Evolutionary conservation across 1,140 invertebrate genomes (phyloP), one percentile per base, ranked within the genome.

Genomic region (Eueides isabella): DNA sequence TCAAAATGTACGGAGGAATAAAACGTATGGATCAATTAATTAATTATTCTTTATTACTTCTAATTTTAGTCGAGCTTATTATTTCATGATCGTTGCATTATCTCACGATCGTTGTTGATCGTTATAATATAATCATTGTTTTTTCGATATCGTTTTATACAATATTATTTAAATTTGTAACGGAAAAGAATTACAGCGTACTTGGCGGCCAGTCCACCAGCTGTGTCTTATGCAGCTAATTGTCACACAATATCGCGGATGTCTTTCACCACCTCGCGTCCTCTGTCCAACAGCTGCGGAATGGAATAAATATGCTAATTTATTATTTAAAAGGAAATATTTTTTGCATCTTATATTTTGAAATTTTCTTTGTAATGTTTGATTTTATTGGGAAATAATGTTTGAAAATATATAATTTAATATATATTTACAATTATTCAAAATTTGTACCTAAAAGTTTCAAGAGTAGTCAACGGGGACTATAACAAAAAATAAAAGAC

Each of bases 171-270:
- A 66, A 23, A 35, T 70, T 55, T 62, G 67, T 77, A 72, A 67
- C 65, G 67, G 44, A 74, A 38, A 61, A 55, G 72, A 74, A 77
- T 85, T 84, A 81, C 75, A 81, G 72, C 77, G 71, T 78, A 80
- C 72, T 85, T 82, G 79, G 73, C 83, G 71, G 69, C 55, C 70
- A 61, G 26, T 30, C 61, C 74, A 71, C 62, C 89, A 85, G 86
- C 81, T 91, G 89, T 81, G 81, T 76, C 71, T 84, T 73, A 82
- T 76, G 68, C 80, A 26, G 82, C 82, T 88, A 88, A 89, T 90
- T 88, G 86, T 85, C 80, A 72, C 78, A 76, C 73, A 82, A 87
- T 79, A 85, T 74, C 74, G 80, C 83, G 84, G 76, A 85, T 82
- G 83, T 78, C 71, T 82, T 84, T 82, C 77, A 80, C 77, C 61